Percentiles rank a stretch among this genome's conserved stretches.
Evolutionary conservation across 64 coral and sea anemone species (phyloP).

Genomic region (Actinia equina): DNA sequence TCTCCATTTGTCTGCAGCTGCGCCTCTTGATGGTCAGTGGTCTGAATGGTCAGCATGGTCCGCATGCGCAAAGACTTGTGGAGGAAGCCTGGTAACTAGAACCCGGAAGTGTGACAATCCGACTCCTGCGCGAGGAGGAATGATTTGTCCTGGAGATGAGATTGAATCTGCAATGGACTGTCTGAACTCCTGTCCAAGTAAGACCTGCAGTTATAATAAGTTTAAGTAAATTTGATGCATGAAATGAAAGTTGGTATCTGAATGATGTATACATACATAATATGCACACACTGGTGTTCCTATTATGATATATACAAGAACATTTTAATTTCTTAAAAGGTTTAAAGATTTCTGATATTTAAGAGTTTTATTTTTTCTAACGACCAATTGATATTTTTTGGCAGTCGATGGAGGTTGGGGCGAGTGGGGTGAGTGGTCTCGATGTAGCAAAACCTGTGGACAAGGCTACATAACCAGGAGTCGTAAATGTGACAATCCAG

Average conservation of each 20-base stretch:
- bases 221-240: too few species aligned
- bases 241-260: too few species aligned
- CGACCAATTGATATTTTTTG: neutral
- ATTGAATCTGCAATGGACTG: constrained; percentile 25
- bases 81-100: constrained; percentile 9
- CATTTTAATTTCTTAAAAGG: too few species aligned
- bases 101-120: constrained; percentile 33
- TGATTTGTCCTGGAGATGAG: constrained; percentile 19
- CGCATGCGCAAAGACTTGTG: constrained; percentile 39
- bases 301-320: too few species aligned
- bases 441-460: constrained; percentile 41
- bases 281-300: too few species aligned
- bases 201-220: too few species aligned
- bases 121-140: constrained; percentile 15
- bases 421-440: constrained; percentile 32
- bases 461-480: constrained; percentile 11
- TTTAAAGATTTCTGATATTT: too few species aligned
- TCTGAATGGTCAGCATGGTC: constrained; percentile 32
- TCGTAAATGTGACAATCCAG: constrained; percentile 33
- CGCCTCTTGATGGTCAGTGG: constrained; percentile 39
- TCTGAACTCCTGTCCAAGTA: constrained; percentile 32
- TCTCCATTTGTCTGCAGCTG: neutral
- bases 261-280: too few species aligned
- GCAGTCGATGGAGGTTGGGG: constrained; percentile 38
- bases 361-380: too few species aligned